Base-by-base conservation (phyloP, 2,888 invertebrate species). In the Thalpophila matura region DNA sequence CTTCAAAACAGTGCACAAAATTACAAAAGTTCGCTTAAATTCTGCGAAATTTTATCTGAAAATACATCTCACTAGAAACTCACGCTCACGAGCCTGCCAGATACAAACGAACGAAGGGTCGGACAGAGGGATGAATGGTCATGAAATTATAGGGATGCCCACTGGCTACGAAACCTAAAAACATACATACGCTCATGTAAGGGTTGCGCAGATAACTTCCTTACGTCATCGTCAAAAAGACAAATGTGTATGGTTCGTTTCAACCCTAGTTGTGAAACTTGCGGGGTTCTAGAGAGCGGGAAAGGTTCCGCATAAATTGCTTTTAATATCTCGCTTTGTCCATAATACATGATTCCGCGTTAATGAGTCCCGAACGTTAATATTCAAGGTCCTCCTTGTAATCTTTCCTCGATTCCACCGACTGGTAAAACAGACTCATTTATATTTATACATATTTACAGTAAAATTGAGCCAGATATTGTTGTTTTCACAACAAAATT, bases 281-380 rank as follows among this genome's bases (percentile, higher is more conserved):
- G 40, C 49, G 58, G 49, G 54, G 50, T 62, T 50, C 57, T 63
- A 42, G 29, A 57, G 35, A 66, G 62, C 55, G 58, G 55, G 51
- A 61, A 50, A 58, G 75, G 71, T 62, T 74, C 63, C 47, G 77
- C 74, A 76, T 82, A 84, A 84, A 85, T 82, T 83, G 79, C 78
- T 87, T 87, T 85, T 86, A 83, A 86, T 85, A 85, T 83, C 58
- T 66, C 73, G 73, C 74, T 69, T 79, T 75, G 78, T 85, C 79
- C 80, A 81, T 83, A 84, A 85, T 81, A 79, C 79, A 82, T 80
- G 83, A 79, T 79, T 65, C 60, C 58, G 65, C 59, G 72, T 68
- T 72, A 81, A 79, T 74, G 76, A 83, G 80, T 80, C 74, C 64
- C 77, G 66, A 74, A 60, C 69, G 75, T 87, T 86, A 86, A 85